A percentile compares a stretch with the other conserved stretches of the same genome.
phyloP scores from a whole-genome alignment of 30 jellyfish, hydroid and myxozoan species.

The Aurelia coerulea region DNA sequence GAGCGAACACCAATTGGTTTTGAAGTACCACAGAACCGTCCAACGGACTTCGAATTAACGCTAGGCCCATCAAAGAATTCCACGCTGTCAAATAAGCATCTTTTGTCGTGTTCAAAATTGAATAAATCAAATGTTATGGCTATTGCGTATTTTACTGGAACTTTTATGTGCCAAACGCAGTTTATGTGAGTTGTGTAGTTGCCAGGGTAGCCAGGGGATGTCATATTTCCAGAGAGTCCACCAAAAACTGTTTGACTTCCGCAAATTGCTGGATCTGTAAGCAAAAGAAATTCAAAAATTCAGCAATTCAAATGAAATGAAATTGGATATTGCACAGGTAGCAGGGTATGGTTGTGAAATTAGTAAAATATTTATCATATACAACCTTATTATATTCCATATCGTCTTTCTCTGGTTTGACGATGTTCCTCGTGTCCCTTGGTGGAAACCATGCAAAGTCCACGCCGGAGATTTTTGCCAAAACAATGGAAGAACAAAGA shows the following conservation, averaged over 20 bases:
- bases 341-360: no score
- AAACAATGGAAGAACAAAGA: no score
- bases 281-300: background rate
- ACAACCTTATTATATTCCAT: no score
- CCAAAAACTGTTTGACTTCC: slow-evolving; percentile 57
- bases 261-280: slow-evolving; percentile 67
- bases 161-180: slow-evolving; percentile 86
- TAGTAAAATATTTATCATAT: no score
- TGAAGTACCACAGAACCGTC: slow-evolving; percentile 63
- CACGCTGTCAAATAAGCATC: slow-evolving; percentile 74
- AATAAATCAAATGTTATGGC: slow-evolving; percentile 49
- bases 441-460: no score
- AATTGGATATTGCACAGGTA: no score
- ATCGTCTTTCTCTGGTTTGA: no score
- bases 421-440: no score
- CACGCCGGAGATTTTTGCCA: no score
- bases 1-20: slow-evolving; percentile 64
- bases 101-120: slow-evolving; percentile 80
- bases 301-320: no score
- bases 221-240: slow-evolving; percentile 51
- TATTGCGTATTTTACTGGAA: slow-evolving; percentile 85
- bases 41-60: slow-evolving; percentile 39
- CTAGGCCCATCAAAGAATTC: slow-evolving; percentile 80
- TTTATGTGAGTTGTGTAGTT: slow-evolving; percentile 60
- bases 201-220: slow-evolving; percentile 74